Evolutionary conservation across 2,888 invertebrate genomes (phyloP).

Genomic region (Thumatha senex): DNA sequence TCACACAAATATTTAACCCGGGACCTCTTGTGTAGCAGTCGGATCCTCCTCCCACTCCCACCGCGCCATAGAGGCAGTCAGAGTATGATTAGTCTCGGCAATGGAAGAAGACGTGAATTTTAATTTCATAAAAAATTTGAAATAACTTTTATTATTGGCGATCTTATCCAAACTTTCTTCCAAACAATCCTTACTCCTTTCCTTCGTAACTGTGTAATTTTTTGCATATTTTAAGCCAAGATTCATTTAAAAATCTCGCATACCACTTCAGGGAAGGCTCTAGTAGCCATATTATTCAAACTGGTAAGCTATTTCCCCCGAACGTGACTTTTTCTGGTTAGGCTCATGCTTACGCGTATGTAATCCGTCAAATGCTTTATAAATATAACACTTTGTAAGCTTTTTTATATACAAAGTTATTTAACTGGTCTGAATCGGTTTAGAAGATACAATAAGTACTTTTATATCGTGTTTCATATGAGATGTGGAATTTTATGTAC

Average conservation of each 20-base stretch:
- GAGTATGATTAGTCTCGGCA: too few species aligned
- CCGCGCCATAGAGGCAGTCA: too few species aligned
- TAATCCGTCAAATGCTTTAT: background rate
- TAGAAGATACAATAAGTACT: background rate
- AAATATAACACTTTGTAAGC: background rate
- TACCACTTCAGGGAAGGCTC: background rate
- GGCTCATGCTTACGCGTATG: background rate
- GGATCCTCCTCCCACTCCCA: too few species aligned
- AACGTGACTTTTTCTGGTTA: slow-evolving; percentile 8
- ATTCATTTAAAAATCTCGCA: too few species aligned
- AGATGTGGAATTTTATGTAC: too few species aligned
- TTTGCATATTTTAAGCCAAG: too few species aligned
- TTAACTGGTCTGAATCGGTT: background rate
- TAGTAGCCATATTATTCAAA: slow-evolving; percentile 1
- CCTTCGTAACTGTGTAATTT: background rate
- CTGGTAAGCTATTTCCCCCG: background rate
- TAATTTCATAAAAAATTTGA: too few species aligned
- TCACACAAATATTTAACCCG: too few species aligned
- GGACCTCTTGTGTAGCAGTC: too few species aligned
- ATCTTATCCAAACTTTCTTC: slow-evolving; percentile 22
- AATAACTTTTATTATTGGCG: too few species aligned
- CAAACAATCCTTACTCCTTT: background rate
- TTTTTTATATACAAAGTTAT: background rate
- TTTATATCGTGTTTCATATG: too few species aligned
- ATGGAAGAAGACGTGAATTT: too few species aligned